Percentiles rank a stretch among this genome's conserved stretches.
Conservation (phyloP, 1,140 invertebrate genomes). For the Orchestia grillus region DNA sequence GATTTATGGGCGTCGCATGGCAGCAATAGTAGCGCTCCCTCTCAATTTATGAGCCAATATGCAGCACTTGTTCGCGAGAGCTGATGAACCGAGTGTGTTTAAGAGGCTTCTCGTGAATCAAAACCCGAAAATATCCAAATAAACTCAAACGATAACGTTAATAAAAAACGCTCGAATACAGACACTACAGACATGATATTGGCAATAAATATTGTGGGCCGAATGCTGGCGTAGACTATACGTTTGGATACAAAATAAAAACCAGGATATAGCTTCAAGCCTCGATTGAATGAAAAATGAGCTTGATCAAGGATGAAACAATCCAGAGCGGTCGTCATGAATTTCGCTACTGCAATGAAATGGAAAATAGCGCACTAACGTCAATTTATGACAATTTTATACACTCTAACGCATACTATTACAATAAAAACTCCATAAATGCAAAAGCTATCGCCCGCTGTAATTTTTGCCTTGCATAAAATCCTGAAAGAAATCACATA, state of each 20-base stretch:
- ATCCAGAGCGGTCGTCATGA: not conserved
- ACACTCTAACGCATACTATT: not conserved
- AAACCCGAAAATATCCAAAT: not conserved
- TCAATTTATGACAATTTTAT: not conserved
- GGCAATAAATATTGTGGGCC: not conserved
- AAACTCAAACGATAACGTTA: not conserved
- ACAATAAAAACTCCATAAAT: not conserved
- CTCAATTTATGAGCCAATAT: conserved; percentile 52
- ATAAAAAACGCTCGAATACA: not conserved
- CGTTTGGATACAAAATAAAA: not conserved
- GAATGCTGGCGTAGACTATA: not conserved
- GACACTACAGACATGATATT: not conserved
- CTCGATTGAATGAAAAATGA: not conserved
- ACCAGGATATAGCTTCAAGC: not conserved
- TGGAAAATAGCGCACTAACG: not conserved
- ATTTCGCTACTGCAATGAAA: not conserved
- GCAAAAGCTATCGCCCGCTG: not conserved
- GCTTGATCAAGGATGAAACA: no score
- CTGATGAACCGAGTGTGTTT: conserved; percentile 48
- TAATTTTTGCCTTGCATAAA: not conserved
- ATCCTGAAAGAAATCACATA: not conserved
- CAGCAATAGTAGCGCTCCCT: conserved; percentile 33
- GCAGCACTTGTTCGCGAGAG: not conserved
- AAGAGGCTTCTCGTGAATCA: conserved; percentile 10
- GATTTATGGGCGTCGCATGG: conserved; percentile 6